Evolutionary conservation across 2,888 invertebrate genomes (phyloP).

Genomic region (Bembecia ichneumoniformis): DNA sequence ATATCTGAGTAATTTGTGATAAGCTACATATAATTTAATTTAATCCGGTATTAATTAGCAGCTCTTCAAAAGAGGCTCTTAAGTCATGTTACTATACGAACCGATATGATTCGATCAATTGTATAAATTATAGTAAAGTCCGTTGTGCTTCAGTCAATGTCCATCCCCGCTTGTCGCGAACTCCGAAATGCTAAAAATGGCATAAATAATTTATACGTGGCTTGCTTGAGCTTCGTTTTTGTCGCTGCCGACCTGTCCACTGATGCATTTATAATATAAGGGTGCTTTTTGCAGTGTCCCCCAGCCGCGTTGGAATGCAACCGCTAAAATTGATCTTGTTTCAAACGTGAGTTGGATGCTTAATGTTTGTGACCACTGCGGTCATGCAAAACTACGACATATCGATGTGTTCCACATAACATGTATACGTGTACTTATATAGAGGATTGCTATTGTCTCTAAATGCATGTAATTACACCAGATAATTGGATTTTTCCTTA

Average conservation of each 20-base stretch:
- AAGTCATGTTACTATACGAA: no score
- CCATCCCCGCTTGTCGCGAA: slow-evolving; percentile 26
- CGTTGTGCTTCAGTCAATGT: slow-evolving; percentile 18
- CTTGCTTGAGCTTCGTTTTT: slow-evolving; percentile 60
- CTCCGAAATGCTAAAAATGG: slow-evolving; percentile 71
- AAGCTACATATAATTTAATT: no score
- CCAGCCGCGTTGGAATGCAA: slow-evolving; percentile 61
- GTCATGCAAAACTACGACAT: neutral
- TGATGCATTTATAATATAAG: slow-evolving; percentile 73
- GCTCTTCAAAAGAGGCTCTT: no score
- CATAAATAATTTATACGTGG: slow-evolving; percentile 71
- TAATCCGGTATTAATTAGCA: no score
- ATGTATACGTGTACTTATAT: neutral
- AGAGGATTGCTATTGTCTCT: neutral
- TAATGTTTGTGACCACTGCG: slow-evolving; percentile 28
- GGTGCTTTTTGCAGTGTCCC: slow-evolving; percentile 67
- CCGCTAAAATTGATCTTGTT: slow-evolving; percentile 72
- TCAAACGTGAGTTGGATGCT: slow-evolving; percentile 62
- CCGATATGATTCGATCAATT: no score
- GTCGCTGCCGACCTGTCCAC: slow-evolving; percentile 66
- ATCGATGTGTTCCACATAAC: neutral
- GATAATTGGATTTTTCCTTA: no score
- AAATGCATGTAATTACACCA: no score
- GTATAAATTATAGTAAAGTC: neutral
- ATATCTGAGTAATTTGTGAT: no score